Percentiles rank a stretch among this genome's conserved stretches.
phyloP scores from a whole-genome alignment of 2,888 invertebrate genomes.

The Protophormia terraenovae region DNA sequence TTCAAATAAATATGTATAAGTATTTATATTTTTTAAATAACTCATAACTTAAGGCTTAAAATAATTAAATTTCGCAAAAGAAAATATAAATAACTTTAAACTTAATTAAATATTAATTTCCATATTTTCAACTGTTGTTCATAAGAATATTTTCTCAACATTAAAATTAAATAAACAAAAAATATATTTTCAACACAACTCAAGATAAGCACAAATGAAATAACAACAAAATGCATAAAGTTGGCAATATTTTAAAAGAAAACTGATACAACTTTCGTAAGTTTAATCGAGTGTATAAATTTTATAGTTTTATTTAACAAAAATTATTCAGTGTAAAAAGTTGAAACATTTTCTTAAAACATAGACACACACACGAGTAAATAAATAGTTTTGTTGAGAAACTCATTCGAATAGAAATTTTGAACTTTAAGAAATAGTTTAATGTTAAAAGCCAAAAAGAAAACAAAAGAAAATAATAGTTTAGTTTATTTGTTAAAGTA shows the following conservation, averaged over 20 bases:
- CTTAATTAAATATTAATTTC: background rate
- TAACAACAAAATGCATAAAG: background rate
- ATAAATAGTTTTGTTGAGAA: background rate
- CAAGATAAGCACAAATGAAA: background rate
- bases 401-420: background rate
- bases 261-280: background rate
- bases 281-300: conserved; percentile 6
- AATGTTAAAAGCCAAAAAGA: background rate
- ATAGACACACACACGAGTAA: background rate
- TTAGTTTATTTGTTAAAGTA: background rate
- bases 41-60: background rate
- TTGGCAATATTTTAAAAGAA: background rate
- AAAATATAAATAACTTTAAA: background rate
- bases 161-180: background rate
- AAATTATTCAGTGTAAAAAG: background rate
- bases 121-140: no score
- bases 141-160: no score
- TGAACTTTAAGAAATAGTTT: background rate
- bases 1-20: no score
- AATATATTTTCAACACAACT: background rate
- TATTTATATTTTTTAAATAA: no score
- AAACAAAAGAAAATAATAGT: background rate
- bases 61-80: background rate
- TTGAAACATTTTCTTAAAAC: background rate
- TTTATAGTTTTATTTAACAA: background rate